Base-by-base conservation (phyloP, 2,113 vertebrate species). In the Pelecanus crispus region DNA sequence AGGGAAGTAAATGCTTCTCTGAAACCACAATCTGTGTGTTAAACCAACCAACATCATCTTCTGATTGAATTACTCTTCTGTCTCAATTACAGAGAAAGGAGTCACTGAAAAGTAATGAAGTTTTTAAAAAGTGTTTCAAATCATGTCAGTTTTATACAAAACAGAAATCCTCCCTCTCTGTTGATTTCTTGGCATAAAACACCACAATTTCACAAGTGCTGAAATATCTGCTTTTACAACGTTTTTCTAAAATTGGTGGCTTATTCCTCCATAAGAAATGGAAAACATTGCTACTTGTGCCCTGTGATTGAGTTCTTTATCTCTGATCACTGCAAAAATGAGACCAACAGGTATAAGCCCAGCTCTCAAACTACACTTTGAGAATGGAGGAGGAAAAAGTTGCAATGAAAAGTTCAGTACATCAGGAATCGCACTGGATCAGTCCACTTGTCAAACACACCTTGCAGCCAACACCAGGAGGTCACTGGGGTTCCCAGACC, bases 1-100 rank as follows among this genome's bases (percentile, higher is more conserved):
- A 90, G 83, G 67, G 42, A 92, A 92, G 86, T 88, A 81, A 95
- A 86, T 31, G 49, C 55, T 95, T 86, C 44, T 86, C 91, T 89
- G 79, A 94, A 68, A 68, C 45, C 52, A 50, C 55, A 82, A 63
- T 63, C 92, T 55, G n/a, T n/a, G 36, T 74, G 65, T 66, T 65
- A 72, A 59, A 71, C 67, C 70, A 81, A 71, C 38, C 5, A 2
- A 7, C 40, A 86, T 59, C 12, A 15, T 73, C 82, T 82, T 90
- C 70, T 80, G 71, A 78, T 67, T 88, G 78, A 92, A 84, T 83
- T 90, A 82, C 15, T 67, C 56, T 61, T 95, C 62, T 71, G 63
- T 88, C 93, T 72, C 66, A 85, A 59, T 90, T 95, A 75, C 45
- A 93, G 79, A 34, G 59, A 74, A 91, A 80, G 5, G 32, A 91